Evolutionary conservation across 2,113 vertebrate species (phyloP), one percentile per base, ranked within the genome.

Genomic region (Pluvialis apricaria): DNA sequence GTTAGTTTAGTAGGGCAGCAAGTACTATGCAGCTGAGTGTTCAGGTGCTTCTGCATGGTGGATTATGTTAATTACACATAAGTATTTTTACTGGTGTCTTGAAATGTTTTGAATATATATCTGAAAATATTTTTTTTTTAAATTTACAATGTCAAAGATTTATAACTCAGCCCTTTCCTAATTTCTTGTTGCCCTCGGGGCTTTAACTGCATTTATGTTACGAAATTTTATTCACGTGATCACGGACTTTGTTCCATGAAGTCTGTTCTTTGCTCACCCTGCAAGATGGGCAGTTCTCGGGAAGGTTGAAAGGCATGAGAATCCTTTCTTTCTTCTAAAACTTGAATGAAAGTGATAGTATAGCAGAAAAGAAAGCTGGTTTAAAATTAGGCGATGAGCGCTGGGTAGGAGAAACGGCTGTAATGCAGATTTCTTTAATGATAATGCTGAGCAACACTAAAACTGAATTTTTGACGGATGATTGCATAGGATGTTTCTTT

Each of bases 371-470:
- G 91, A 75, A 93, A 82, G 70, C 75, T 80, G 75, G 36, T 94
- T 97, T 96, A 96, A 97, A 96, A 93, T 96, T 95, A 95, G 94
- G n/a, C 17, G 0, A 9, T 82, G 78, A 88, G 62, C 3, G 19
- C 69, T 93, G 78, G 87, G 19, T 90, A 80, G 78, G 73, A 94
- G 92, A 94, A 96, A 69, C 1, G 79, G 34, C 90, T 94, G 92
- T 93, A 93, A 93, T 82, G 93, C 93, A 94, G 45, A 90, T 95
- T 97, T 91, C 77, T 96, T 87, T 95, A 91, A 54, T 72, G 70
- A 86, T 94, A 93, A 91, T 92, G 95, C 94, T 96, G 95, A 97
- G 94, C 81, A 94, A 87, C 64, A 91, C 76, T 85, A 86, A 94
- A 94, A 32, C 61, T 2, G 10, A 75, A 62, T 94, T 95, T 95